Percentiles rank a stretch among this genome's conserved stretches.
phyloP scores from a whole-genome alignment of 2,113 vertebrate species.

The Pagrus major region DNA sequence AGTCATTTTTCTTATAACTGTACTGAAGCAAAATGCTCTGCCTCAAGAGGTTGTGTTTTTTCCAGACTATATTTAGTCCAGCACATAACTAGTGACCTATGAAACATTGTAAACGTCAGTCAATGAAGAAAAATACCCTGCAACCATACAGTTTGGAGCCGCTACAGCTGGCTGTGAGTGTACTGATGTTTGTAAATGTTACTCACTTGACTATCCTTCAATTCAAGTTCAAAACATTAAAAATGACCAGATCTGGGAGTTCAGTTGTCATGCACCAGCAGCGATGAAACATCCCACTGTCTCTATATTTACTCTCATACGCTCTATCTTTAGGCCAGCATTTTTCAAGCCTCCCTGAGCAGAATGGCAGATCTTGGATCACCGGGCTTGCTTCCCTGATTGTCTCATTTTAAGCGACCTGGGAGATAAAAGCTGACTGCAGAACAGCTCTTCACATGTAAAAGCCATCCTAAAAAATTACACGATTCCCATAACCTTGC shows the following conservation, averaged over 20 bases:
- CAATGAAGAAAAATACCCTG: conserved; percentile 2
- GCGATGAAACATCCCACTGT: conserved; percentile 24
- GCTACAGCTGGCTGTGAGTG: neutral
- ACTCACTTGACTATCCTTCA: conserved; percentile 19
- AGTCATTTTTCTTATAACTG: neutral
- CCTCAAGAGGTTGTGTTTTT: neutral
- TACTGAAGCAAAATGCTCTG: neutral
- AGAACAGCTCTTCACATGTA: neutral
- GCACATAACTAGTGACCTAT: neutral
- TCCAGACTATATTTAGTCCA: conserved; percentile 6
- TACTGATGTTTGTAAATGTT: neutral
- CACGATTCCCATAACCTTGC: conserved; percentile 15
- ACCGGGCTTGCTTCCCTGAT: neutral
- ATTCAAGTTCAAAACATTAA: conserved; percentile 26
- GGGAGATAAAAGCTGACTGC: conserved; percentile 22
- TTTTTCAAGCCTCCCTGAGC: conserved; percentile 44
- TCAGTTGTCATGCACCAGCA: conserved; percentile 16
- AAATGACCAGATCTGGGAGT: conserved; percentile 24
- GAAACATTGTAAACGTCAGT: conserved; percentile 15
- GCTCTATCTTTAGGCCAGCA: conserved; percentile 33
- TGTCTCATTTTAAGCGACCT: neutral
- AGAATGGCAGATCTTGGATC: conserved; percentile 37
- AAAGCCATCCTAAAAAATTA: neutral
- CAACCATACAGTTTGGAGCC: neutral
- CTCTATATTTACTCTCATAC: conserved; percentile 35